Conservation (phyloP, 2,797 vertebrate species). For the Paedocypris micromegethes region DNA sequence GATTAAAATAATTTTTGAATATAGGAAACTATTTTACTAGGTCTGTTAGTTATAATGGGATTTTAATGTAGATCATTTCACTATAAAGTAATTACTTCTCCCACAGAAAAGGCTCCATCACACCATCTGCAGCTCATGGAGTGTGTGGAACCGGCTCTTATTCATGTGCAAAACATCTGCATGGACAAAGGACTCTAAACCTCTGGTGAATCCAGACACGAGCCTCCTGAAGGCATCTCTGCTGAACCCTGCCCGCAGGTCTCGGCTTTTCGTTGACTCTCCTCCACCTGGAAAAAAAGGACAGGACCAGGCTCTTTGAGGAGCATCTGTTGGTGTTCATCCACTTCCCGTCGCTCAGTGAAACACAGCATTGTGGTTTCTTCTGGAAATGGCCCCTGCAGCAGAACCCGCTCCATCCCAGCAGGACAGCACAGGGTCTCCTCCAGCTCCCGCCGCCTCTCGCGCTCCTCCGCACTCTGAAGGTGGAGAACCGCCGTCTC, state of each 20-base stretch:
- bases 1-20: no score
- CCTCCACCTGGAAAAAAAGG: constrained; percentile 73
- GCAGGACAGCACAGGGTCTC: constrained; percentile 59
- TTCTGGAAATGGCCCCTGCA: constrained; percentile 80
- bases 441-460: constrained; percentile 81
- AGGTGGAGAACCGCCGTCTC: constrained; percentile 91
- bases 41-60: no score
- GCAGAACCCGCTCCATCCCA: constrained; percentile 70
- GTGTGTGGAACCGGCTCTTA: constrained; percentile 58
- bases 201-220: constrained; percentile 65
- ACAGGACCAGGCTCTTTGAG: constrained; percentile 63
- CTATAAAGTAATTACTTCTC: constrained; percentile 12
- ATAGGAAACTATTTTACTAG: no score
- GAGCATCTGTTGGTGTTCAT: constrained; percentile 45
- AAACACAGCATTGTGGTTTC: constrained; percentile 85
- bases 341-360: constrained; percentile 63
- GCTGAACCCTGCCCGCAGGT: constrained; percentile 55
- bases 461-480: constrained; percentile 90
- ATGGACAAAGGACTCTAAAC: constrained; percentile 56
- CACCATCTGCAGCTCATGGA: constrained; percentile 41
- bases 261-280: constrained; percentile 51
- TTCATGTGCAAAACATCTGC: constrained; percentile 81
- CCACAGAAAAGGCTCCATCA: constrained; percentile 17
- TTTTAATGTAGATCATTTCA: no score
- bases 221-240: constrained; percentile 40